Evolutionary conservation across 2,797 vertebrate species (phyloP).

Genomic region (Gallinago solitaria): DNA sequence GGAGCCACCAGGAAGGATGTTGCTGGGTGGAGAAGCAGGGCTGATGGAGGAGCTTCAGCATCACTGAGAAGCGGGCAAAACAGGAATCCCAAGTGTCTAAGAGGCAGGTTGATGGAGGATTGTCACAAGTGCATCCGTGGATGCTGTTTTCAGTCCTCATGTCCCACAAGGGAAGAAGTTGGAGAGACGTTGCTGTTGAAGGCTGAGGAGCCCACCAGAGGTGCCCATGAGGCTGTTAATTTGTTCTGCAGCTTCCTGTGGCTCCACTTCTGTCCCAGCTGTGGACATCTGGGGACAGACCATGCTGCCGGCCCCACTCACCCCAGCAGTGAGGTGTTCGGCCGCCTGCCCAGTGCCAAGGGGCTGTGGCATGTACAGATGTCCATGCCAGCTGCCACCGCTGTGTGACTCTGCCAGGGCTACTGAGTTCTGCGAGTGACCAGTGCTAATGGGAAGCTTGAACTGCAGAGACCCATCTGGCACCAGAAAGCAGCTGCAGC

Average conservation of each 20-base stretch:
- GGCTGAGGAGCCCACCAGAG: neutral
- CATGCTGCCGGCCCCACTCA: accelerated
- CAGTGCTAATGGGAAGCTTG: neutral
- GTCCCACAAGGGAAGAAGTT: accelerated
- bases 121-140: accelerated
- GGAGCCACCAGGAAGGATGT: neutral
- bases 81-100: neutral
- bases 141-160: neutral
- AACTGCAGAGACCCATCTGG: neutral
- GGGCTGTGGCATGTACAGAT: neutral
- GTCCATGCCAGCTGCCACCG: accelerated
- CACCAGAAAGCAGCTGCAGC: neutral
- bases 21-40: neutral
- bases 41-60: neutral
- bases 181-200: neutral
- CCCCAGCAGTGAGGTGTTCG: accelerated
- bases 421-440: neutral
- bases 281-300: neutral
- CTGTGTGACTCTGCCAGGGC: neutral
- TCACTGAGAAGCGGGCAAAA: neutral
- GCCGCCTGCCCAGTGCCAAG: accelerated
- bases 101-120: neutral
- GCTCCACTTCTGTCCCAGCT: neutral
- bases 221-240: neutral
- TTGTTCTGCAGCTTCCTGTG: neutral